Base-by-base conservation (phyloP, 2,797 vertebrate species). In the Lemur catta region DNA sequence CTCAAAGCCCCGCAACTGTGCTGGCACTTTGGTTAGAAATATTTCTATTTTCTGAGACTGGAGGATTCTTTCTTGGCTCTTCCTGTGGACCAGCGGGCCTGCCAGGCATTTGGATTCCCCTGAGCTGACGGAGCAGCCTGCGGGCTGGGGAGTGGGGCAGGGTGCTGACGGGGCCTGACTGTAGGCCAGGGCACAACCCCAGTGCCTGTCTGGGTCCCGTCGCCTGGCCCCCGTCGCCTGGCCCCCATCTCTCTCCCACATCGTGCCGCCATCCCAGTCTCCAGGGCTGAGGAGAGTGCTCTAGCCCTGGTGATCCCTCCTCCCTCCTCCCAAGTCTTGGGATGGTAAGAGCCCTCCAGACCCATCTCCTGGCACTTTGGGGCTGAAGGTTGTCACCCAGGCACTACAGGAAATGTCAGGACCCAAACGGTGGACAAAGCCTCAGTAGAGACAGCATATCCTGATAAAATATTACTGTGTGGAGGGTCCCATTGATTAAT, bases 301-400 rank as follows among this genome's bases (percentile, higher is more conserved):
- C 61, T 30, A 65, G 30, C 61, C 61, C 61, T 33, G 61, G 30
- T 7, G 30, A 14, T 33, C 28, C 28, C 28, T 6, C 28, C 7
- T 35, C 41, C 0, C 48, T 15, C 38, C 9, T 26, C 41, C 30
- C 3, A 0, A 1, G 4, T 55, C 55, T 26, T 26, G 41, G 55
- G 22, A 28, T 2, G 15, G 11, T 20, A 17, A 50, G 15, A 28
- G 20, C 63, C 76, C 55, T 30, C 10, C 14, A 48, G 52, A 24
- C 48, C 33, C 52, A 10, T 41, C 18, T 30, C 35, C 30, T 46
- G 26, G n/a, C 28, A 9, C 43, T 12, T 57, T 35, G 20, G 4
- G 1, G 12, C 63, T 46, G 81, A 41, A 48, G 38, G 72, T 65
- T 24, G 65, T 81, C 61, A 72, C 78, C 26, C 55, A 46, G 38